Evolutionary conservation across 1,140 invertebrate species (phyloP), one percentile per base, ranked within the genome.

Genomic region (Drosophila pallidifrons): DNA sequence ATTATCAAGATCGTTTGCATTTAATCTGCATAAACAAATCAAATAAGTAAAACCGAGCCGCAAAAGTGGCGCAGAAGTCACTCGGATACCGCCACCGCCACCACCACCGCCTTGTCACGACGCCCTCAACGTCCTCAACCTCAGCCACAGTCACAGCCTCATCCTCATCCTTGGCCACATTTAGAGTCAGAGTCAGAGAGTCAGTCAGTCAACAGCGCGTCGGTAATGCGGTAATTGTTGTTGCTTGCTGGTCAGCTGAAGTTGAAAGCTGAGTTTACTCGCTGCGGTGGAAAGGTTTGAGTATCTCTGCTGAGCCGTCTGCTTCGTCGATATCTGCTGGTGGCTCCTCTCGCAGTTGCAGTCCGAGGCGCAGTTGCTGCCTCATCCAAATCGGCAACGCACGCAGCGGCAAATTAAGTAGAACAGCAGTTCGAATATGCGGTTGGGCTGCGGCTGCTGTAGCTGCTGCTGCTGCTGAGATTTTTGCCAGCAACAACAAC

Each of bases 11-110:
- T 91, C 89, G 89, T 85, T 91, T 91, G 89, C 89, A 82, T 91
- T 91, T 91, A 91, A 91, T 91, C 89, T 91, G 88, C 88, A 91
- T 91, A 91, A 91, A 91, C 88, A 91, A 91, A 91, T 91, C 88
- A 91, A 91, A 91, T 88, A 91, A 80, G 81, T 82, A 88, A 87
- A 87, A 81, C 81, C 71, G 35, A 79, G 73, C 28, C 78, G 72
- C 74, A 89, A 85, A 89, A 88, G 75, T 88, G 8, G 59, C 20
- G 16, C 43, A 58, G 54, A 57, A 57, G 54, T 41, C 32, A 38
- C 35, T 38, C 54, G 32, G 8, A 11, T 41, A 57, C 54, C 54
- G 35, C 20, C 47, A 57, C 16, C 68, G 49, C 16, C 20, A 25
- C 20, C 20, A 20, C 52, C 52, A 49, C 51, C 30, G 15, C 49